Percentiles rank a stretch among this genome's conserved stretches.
Conservation (phyloP, 1,140 invertebrate species). For the Drusus annulatus region DNA sequence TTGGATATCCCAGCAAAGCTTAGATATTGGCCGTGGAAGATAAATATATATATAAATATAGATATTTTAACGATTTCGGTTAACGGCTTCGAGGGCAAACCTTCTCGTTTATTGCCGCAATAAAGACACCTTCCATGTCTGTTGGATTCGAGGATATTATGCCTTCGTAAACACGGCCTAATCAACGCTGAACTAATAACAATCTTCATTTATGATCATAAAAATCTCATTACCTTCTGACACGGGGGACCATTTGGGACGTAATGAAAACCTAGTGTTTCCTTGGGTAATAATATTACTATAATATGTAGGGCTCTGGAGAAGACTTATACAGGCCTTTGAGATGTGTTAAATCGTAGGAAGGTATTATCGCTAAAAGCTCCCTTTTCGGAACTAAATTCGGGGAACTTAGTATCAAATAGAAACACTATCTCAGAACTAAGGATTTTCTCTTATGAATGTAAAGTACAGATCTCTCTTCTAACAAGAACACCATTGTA, state of each 20-base stretch:
- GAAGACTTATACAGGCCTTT: too few relatives aligned
- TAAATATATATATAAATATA: conserved; percentile 31
- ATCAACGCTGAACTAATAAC: conserved; percentile 32
- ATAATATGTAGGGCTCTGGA: too few relatives aligned
- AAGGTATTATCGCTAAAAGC: too few relatives aligned
- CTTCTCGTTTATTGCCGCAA: conserved; percentile 18
- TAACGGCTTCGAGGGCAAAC: not conserved
- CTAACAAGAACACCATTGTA: too few relatives aligned
- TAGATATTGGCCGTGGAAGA: not conserved
- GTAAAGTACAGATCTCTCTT: too few relatives aligned
- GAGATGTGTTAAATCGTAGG: too few relatives aligned
- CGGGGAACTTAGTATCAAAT: too few relatives aligned
- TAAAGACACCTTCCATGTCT: conserved; percentile 21
- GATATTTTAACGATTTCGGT: conserved; percentile 29
- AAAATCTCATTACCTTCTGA: conserved; percentile 23
- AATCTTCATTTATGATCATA: conserved; percentile 16
- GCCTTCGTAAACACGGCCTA: conserved; percentile 29
- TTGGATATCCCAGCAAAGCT: conserved; percentile 8
- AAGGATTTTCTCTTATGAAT: too few relatives aligned
- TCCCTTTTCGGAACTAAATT: too few relatives aligned
- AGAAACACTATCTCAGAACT: too few relatives aligned
- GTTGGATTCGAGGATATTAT: conserved; percentile 7
- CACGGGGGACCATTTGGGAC: not conserved
- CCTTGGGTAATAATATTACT: too few relatives aligned
- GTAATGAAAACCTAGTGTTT: too few relatives aligned